phyloP scores from a whole-genome alignment of 1,140 invertebrate genomes.

The Orius insidiosus region DNA sequence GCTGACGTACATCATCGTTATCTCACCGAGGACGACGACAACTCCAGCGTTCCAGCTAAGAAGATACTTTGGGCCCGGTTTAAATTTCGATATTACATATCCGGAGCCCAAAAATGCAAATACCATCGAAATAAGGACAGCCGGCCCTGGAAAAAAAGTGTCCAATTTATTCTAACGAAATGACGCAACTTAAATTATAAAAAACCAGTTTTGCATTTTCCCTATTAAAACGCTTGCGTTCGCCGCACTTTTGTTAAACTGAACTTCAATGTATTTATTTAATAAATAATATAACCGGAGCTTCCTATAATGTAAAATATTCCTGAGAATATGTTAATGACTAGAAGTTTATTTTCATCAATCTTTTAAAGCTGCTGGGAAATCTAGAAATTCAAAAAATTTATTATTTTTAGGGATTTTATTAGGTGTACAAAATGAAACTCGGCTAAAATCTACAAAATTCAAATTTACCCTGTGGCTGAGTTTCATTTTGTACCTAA shows the following conservation, averaged over 20 bases:
- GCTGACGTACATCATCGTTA: conserved; percentile 36
- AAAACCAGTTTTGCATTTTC: conserved; percentile 1
- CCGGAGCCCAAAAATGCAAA: conserved; percentile 44
- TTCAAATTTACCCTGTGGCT: too few relatives aligned
- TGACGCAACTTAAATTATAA: neutral
- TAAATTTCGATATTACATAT: conserved; percentile 38
- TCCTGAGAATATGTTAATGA: conserved; percentile 36
- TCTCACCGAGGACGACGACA: conserved; percentile 31
- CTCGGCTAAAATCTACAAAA: too few relatives aligned
- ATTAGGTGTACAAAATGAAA: too few relatives aligned
- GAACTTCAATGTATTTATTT: conserved; percentile 52
- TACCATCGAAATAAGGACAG: conserved; percentile 36
- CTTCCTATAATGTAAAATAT: conserved; percentile 45
- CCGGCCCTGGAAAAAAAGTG: conserved; percentile 28
- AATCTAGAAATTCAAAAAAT: conserved; percentile 26
- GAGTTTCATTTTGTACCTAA: too few relatives aligned
- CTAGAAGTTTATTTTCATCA: conserved; percentile 40
- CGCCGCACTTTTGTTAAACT: conserved; percentile 42
- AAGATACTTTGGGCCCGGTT: conserved; percentile 37
- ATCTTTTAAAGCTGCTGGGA: conserved; percentile 34
- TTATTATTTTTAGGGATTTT: conserved; percentile 3
- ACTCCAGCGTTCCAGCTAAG: conserved; percentile 45
- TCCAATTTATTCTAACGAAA: too few relatives aligned
- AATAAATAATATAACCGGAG: conserved; percentile 48
- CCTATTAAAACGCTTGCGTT: conserved; percentile 43